Evolutionary conservation across 2,113 vertebrate genomes (phyloP).

Genomic region (Aspiorhynchus laticeps): DNA sequence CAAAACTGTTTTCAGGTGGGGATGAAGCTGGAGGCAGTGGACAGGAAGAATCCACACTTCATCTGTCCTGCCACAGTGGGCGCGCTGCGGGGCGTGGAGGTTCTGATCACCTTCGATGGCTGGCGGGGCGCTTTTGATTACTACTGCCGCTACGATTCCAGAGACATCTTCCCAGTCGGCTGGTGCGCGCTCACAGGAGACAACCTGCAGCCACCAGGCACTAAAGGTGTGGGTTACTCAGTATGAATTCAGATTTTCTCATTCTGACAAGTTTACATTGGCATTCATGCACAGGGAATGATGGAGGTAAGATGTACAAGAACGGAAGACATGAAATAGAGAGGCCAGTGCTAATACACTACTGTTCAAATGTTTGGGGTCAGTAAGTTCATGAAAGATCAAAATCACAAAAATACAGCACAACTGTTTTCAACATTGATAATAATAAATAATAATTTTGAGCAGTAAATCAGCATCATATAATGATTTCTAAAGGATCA

Average conservation of each 20-base stretch:
- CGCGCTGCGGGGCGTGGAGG: constrained; percentile 94
- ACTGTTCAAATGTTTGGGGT: not conserved
- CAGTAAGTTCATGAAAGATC: not conserved
- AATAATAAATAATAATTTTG: not conserved
- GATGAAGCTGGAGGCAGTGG: constrained; percentile 98
- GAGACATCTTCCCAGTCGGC: constrained; percentile 98
- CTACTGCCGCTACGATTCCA: constrained; percentile 98
- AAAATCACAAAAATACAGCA: not conserved
- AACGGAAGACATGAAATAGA: not conserved
- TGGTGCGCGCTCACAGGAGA: constrained; percentile 98
- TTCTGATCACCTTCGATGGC: constrained; percentile 98
- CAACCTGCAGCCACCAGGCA: constrained; percentile 97
- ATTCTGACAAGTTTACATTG: not conserved
- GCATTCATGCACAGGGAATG: not conserved
- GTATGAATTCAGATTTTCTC: not conserved
- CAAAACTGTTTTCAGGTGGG: constrained; percentile 97
- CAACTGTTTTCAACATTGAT: not conserved
- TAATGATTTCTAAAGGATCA: not conserved
- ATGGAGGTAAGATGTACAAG: not conserved
- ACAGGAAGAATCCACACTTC: constrained; percentile 99
- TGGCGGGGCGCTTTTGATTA: constrained; percentile 99
- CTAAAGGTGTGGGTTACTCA: constrained; percentile 82
- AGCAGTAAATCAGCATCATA: not conserved
- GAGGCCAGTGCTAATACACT: not conserved
- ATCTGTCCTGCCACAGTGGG: constrained; percentile 98